Evolutionary conservation across 2,113 vertebrate genomes (phyloP), one percentile per base, ranked within the genome.

Genomic region (Bambusicola thoracicus): DNA sequence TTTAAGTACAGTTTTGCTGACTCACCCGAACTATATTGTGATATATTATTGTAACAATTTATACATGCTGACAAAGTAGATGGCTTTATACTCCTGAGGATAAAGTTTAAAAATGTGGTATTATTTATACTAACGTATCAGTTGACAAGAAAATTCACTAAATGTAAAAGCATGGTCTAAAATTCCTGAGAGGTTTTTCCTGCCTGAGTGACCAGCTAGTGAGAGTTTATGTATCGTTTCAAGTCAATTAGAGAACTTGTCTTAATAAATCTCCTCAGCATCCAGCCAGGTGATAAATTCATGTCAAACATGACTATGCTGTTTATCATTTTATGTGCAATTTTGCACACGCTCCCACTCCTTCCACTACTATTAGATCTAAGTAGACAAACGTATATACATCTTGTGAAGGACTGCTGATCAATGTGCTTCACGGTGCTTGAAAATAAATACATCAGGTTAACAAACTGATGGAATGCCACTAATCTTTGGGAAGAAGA

Each of bases 1-100:
- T 91, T 65, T 73, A 91, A 93, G 79, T 87, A 48, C 66, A 75
- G 36, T 87, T 95, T 77, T 94, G 95, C 96, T 95, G 96, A 94
- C 79, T 91, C 0, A 11, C 59, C 59, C 43, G 63, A 94, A 85
- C 69, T 43, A 1, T 90, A 61, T 55, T 95, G 86, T 69, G 67
- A 44, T 85, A 32, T 61, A 66, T 89, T 89, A 85, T 85, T 92
- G 48, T 20, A 85, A 66, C 51, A 49, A 59, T 89, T 75, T 91
- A 77, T 87, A 94, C n/a, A 36, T 38, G 73, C 55, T 77, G 76
- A 83, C 11, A 44, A 77, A 67, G 58, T 30, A 27, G 74, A 61
- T 44, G 19, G n/a, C 68, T 96, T 94, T 72, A 90, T 80, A 43
- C 81, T 86, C 81, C 27, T 2, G 55, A 76, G 94, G 76, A 70